A percentile compares a stretch with the other conserved stretches of the same genome.
These are phyloP conservation scores for Condylura cristata DNA, from an alignment of 2,113 vertebrate species.

Conservation along the genomic window DNA sequence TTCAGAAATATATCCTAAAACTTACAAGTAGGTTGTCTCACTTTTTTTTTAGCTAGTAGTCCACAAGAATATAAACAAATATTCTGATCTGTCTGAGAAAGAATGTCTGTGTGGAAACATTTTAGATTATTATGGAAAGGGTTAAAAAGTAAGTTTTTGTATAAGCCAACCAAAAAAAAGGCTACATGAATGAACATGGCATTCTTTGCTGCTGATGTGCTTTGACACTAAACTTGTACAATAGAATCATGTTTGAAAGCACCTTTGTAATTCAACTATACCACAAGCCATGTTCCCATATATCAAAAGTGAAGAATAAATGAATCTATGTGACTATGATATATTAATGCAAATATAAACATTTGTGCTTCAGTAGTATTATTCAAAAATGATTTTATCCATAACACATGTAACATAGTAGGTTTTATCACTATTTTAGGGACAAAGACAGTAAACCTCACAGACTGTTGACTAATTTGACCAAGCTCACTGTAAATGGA, in stretches of 20 bases:
- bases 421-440: background rate
- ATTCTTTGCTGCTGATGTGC: background rate
- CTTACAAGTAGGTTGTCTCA: background rate
- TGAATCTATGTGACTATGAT: background rate
- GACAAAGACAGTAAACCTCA: background rate
- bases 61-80: background rate
- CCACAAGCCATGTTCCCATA: background rate
- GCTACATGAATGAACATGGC: background rate
- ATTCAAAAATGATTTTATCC: background rate
- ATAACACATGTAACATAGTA: background rate
- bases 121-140: background rate
- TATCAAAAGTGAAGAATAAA: background rate
- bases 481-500: background rate
- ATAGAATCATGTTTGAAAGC: background rate
- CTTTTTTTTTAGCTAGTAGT: too few species aligned
- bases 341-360: background rate
- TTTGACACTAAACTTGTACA: background rate
- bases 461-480: background rate
- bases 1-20: slow-evolving; percentile 22
- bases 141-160: background rate
- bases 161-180: background rate
- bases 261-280: background rate
- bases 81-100: background rate
- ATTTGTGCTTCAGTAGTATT: background rate
- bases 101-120: background rate